Evolutionary conservation across 1,140 invertebrate genomes (phyloP).

Genomic region (Zaprionus ghesquierei): DNA sequence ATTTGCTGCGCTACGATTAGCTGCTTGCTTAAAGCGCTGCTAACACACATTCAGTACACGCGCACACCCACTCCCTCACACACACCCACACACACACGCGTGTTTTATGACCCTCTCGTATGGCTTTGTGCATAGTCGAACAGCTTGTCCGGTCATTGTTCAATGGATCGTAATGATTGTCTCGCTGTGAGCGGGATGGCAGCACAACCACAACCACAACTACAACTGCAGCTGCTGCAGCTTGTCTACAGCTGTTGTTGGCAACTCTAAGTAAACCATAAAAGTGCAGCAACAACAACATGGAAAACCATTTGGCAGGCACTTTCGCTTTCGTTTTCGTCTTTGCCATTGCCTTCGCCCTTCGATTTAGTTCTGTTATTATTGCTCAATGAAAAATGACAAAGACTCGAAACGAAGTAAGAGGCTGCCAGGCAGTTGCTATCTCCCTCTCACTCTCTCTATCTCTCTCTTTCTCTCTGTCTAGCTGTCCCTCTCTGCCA

Average conservation of each 20-base stretch:
- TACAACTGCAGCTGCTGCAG: background rate
- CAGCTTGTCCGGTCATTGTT: constrained; percentile 23
- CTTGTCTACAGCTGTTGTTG: constrained; percentile 12
- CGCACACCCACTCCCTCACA: background rate
- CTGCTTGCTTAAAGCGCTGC: background rate
- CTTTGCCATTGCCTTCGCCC: background rate
- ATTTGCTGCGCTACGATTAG: background rate
- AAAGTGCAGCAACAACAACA: constrained; percentile 15
- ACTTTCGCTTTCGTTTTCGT: constrained; percentile 52
- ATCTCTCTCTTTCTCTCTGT: background rate
- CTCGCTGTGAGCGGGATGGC: background rate
- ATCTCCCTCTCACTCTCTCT: background rate
- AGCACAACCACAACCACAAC: background rate
- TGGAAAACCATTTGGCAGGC: constrained; percentile 13
- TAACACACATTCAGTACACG: background rate
- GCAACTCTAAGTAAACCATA: constrained; percentile 31
- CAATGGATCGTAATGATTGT: constrained; percentile 20
- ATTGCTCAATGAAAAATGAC: constrained; percentile 42
- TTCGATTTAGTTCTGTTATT: constrained; percentile 40
- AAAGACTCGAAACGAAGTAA: constrained; percentile 17
- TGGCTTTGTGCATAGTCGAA: constrained; percentile 11
- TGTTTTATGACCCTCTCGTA: constrained; percentile 9
- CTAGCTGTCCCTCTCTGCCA: constrained; percentile 2
- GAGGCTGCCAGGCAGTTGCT: background rate
- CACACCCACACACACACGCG: background rate